These are phyloP conservation scores for Microcebus tavaratra DNA, from an alignment of 2,113 vertebrate genomes.

Conservation along the genomic window DNA sequence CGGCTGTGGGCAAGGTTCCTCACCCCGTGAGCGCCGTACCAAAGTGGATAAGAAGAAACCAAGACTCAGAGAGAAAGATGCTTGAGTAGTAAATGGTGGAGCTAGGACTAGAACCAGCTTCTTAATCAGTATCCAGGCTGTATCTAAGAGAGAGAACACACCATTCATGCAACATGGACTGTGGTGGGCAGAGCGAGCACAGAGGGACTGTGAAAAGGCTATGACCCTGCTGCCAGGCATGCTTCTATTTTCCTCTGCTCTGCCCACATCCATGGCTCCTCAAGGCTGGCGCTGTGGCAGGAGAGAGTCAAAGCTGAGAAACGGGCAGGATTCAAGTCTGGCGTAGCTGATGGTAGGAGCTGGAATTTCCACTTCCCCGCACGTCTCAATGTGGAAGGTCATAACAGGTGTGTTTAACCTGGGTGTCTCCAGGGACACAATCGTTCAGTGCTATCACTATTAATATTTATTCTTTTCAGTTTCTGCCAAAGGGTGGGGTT, in stretches of 20 bases:
- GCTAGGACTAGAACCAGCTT: neutral
- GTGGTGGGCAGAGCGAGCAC: neutral
- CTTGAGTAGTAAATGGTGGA: neutral
- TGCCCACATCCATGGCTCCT: neutral
- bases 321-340: too few species aligned
- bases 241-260: neutral
- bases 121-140: neutral
- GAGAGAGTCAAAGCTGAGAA: neutral
- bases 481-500: neutral
- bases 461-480: neutral
- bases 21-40: too few species aligned
- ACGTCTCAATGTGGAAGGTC: neutral
- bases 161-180: neutral
- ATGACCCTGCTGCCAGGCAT: too few species aligned
- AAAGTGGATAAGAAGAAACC: neutral
- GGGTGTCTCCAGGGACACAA: neutral
- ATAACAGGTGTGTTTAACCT: too few species aligned
- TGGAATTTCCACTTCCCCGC: neutral
- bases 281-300: neutral
- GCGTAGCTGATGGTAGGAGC: neutral
- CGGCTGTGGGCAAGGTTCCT: too few species aligned
- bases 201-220: neutral
- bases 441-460: neutral
- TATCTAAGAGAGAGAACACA: neutral
- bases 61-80: neutral